Conservation (phyloP, 2,888 invertebrate species). For the Leptinotarsa juncta region DNA sequence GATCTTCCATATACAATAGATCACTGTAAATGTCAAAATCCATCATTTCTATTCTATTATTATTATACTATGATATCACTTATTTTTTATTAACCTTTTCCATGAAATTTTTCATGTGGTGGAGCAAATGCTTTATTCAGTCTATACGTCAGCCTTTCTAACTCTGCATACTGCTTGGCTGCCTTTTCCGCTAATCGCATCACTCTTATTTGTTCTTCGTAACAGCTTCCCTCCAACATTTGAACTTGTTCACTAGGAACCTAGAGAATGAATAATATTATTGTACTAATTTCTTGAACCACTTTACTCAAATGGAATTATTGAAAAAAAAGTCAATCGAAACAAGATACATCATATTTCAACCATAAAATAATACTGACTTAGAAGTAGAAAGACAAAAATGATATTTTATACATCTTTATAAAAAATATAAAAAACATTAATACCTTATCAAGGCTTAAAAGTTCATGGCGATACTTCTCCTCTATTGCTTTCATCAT, state of each 20-base stretch:
- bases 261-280: slow-evolving; percentile 31
- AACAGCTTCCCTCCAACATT: slow-evolving; percentile 67
- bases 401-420: neutral
- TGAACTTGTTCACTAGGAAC: slow-evolving; percentile 69
- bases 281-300: too few species aligned
- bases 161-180: slow-evolving; percentile 69
- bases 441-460: slow-evolving; percentile 67
- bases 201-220: slow-evolving; percentile 67
- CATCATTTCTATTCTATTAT: too few species aligned
- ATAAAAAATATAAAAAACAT: neutral
- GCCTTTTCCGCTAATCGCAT: slow-evolving; percentile 70
- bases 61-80: too few species aligned
- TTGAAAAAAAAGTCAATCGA: too few species aligned
- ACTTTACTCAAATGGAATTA: too few species aligned
- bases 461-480: slow-evolving; percentile 66
- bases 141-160: slow-evolving; percentile 66
- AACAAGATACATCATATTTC: too few species aligned
- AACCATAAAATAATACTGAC: too few species aligned
- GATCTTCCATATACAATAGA: too few species aligned
- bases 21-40: too few species aligned
- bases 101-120: slow-evolving; percentile 49
- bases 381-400: too few species aligned
- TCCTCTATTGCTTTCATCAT: slow-evolving; percentile 73
- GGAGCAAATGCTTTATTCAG: slow-evolving; percentile 66
- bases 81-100: slow-evolving; percentile 40